phyloP scores from a whole-genome alignment of 2,888 invertebrate genomes.

The Cheilosia soror region DNA sequence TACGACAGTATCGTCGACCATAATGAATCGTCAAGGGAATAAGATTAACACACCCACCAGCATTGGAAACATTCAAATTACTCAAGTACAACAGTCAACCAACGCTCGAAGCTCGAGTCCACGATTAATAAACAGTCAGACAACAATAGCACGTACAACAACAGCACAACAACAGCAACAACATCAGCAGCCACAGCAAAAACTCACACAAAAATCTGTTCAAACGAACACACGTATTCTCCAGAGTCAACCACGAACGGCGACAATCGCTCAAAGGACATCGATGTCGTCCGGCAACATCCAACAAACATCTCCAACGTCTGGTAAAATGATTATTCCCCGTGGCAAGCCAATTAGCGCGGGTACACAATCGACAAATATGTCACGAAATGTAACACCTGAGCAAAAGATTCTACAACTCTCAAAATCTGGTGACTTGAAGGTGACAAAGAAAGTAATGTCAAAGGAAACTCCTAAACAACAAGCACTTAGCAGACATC shows the following conservation, averaged over 20 bases:
- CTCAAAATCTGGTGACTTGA: slow-evolving; percentile 85
- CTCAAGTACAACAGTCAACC: slow-evolving; percentile 68
- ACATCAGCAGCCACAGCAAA: slow-evolving; percentile 33
- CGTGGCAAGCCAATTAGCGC: slow-evolving; percentile 70
- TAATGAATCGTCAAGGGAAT: slow-evolving; percentile 41
- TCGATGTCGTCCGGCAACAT: slow-evolving; percentile 55
- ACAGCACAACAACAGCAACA: slow-evolving; percentile 29
- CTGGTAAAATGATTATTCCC: slow-evolving; percentile 80
- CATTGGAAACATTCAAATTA: slow-evolving; percentile 75
- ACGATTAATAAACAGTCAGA: slow-evolving; percentile 65
- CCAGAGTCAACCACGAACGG: slow-evolving; percentile 77
- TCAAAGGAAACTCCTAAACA: slow-evolving; percentile 79
- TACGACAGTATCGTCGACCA: slow-evolving; percentile 53
- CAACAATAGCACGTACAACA: slow-evolving; percentile 69
- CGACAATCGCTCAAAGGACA: slow-evolving; percentile 69
- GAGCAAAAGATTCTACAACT: slow-evolving; percentile 84
- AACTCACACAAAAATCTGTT: slow-evolving; percentile 43
- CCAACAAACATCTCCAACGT: slow-evolving; percentile 77
- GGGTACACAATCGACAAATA: slow-evolving; percentile 28
- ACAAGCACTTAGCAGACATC: slow-evolving; percentile 76
- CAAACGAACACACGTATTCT: slow-evolving; percentile 73
- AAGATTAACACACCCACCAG: slow-evolving; percentile 60
- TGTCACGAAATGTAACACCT: slow-evolving; percentile 80
- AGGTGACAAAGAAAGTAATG: slow-evolving; percentile 84
- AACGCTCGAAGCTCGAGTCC: slow-evolving; percentile 71